Percentiles rank a stretch among this genome's conserved stretches.
Evolutionary conservation across 2,113 vertebrate genomes (phyloP).

Genomic region (Corvus cornix): DNA sequence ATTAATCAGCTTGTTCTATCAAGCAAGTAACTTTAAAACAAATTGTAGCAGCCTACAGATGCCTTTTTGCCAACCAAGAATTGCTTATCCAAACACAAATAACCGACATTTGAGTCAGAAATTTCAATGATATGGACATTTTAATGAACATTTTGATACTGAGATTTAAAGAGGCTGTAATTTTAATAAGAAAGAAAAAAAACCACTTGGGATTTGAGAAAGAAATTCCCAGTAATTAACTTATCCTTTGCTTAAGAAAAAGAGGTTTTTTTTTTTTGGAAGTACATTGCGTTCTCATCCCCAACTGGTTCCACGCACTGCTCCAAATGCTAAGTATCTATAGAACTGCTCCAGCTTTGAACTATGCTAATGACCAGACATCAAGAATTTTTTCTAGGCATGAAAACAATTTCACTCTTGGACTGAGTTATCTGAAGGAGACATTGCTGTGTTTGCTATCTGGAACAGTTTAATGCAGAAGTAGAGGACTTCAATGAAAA

Average conservation of each 20-base stretch:
- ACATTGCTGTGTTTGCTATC: neutral
- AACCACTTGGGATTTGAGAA: neutral
- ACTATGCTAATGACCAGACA: neutral
- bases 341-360: slow-evolving; percentile 46
- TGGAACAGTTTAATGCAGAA: neutral
- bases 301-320: neutral
- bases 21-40: slow-evolving; percentile 26
- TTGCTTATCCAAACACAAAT: slow-evolving; percentile 29
- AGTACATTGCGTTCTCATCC: slow-evolving; percentile 10
- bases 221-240: neutral
- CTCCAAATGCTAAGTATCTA: slow-evolving; percentile 48
- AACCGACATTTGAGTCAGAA: slow-evolving; percentile 40
- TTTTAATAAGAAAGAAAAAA: neutral
- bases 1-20: neutral
- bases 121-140: neutral
- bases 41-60: slow-evolving; percentile 15
- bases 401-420: slow-evolving; percentile 17
- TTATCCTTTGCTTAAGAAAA: neutral
- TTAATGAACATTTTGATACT: neutral
- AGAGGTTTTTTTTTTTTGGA: neutral
- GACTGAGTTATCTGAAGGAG: neutral
- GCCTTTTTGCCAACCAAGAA: slow-evolving; percentile 16
- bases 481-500: neutral
- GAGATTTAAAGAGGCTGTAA: neutral
- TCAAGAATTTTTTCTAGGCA: slow-evolving; percentile 5